Conservation (phyloP, 2,888 invertebrate genomes). For the Aspidiotus destructor region DNA sequence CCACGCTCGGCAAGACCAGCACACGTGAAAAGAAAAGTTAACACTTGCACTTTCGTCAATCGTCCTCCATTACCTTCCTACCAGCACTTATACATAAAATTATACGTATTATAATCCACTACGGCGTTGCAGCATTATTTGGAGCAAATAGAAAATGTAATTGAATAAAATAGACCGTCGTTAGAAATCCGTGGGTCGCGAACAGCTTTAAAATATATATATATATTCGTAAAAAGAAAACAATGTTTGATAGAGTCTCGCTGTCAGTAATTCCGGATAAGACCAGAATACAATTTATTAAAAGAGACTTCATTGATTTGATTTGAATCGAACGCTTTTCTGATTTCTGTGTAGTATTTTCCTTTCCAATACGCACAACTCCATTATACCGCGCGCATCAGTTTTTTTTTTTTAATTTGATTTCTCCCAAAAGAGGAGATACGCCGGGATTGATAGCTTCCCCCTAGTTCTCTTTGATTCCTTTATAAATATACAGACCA, state of each 20-base stretch:
- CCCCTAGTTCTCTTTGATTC: slow-evolving; percentile 21
- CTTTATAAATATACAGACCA: slow-evolving; percentile 23
- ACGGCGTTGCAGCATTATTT: no score
- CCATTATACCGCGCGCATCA: slow-evolving; percentile 26
- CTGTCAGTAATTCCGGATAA: slow-evolving; percentile 30
- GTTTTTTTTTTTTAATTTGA: slow-evolving; percentile 21
- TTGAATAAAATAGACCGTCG: neutral
- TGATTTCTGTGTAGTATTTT: slow-evolving; percentile 29
- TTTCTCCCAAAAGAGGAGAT: slow-evolving; percentile 9
- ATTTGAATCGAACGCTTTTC: slow-evolving; percentile 31
- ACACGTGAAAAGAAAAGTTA: no score
- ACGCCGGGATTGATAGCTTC: slow-evolving; percentile 23
- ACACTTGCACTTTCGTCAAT: no score
- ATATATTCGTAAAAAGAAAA: neutral
- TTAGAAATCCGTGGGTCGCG: neutral
- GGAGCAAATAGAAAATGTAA: neutral
- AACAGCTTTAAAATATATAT: slow-evolving; percentile 12
- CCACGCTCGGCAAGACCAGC: no score
- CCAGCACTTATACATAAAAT: no score
- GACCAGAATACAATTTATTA: slow-evolving; percentile 30
- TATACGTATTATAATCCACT: no score
- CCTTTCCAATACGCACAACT: slow-evolving; percentile 22
- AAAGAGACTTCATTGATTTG: slow-evolving; percentile 28
- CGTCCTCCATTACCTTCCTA: no score
- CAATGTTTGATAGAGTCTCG: slow-evolving; percentile 27